Evolutionary conservation across 1,140 invertebrate genomes (phyloP), one percentile per base, ranked within the genome.

Genomic region (Dreissena polymorpha): DNA sequence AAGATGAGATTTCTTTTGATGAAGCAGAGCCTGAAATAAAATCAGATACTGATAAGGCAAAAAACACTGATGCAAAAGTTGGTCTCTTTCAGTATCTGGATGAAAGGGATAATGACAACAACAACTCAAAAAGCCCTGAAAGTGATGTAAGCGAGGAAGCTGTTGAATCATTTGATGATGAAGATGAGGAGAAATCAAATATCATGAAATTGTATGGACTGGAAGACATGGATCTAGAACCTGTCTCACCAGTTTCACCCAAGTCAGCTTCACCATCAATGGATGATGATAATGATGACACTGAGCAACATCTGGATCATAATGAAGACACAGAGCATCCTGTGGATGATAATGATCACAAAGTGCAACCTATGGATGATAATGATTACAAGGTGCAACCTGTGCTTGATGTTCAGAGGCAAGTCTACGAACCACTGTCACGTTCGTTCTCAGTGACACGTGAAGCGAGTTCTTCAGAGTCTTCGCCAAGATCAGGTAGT

Each of bases 141-240:
- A 53, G 39, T 77, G 79, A 82, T 55, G 77, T 70, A 16, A 55
- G 16, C 49, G 68, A 50, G 49, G 81, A 83, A 12, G 27, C 64
- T 10, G 16, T 76, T 49, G 73, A 70, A 21, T 83, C 81, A 49
- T 25, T 76, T 10, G 18, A 75, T 70, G 81, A 83, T 13, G 71
- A 73, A 8, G 81, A 83, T 13, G 71, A 73, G 18, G 79, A 74
- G 53, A 82, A 68, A 49, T 23, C 53, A 53, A 67, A 82, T 49
- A 82, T 82, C 14, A 49, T 82, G 12, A 72, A 82, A 65, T 39
- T 82, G 29, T 82, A 82, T 82, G 79, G 79, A 23, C 53, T 82
- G 29, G 70, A 82, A 74, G 79, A 57, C 0, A 50, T 82, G 2
- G 79, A 70, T 12, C 25, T 82, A 7, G 79, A 82, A 64, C 70